Evolutionary conservation across 2,113 vertebrate species (phyloP).

Genomic region (Callionymus lyra): DNA sequence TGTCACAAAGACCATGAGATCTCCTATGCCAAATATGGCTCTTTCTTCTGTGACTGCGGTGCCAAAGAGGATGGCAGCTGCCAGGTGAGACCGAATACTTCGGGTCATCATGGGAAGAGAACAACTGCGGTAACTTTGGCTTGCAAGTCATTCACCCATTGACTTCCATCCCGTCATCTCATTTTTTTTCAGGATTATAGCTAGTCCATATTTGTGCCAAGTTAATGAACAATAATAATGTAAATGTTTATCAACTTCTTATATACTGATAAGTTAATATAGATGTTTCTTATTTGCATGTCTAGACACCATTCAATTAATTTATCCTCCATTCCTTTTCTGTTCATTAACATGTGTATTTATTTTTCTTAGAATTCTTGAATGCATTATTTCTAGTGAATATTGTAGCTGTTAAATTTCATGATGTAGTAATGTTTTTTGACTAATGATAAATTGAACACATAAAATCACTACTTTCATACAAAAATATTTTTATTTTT

Average conservation of each 20-base stretch:
- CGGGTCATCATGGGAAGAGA: slow-evolving; percentile 74
- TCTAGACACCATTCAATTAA: too few species aligned
- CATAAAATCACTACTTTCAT: too few species aligned
- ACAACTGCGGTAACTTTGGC: slow-evolving; percentile 76
- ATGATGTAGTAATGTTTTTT: too few species aligned
- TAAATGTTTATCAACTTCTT: slow-evolving; percentile 13
- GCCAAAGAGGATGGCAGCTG: slow-evolving; percentile 99
- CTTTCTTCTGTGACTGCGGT: slow-evolving; percentile 99
- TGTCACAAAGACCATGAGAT: slow-evolving; percentile 99
- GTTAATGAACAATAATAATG: slow-evolving; percentile 21
- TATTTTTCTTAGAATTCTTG: too few species aligned
- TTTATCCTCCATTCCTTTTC: too few species aligned
- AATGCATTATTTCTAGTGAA: too few species aligned
- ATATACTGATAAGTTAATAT: slow-evolving; percentile 28
- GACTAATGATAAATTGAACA: too few species aligned
- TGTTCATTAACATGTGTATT: too few species aligned
- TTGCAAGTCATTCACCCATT: slow-evolving; percentile 71
- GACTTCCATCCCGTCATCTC: slow-evolving; percentile 64
- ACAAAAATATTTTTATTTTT: too few species aligned
- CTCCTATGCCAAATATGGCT: slow-evolving; percentile 98
- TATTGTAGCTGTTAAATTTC: not conserved
- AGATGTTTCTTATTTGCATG: slow-evolving; percentile 34
- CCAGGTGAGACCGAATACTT: slow-evolving; percentile 84
- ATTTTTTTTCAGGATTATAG: slow-evolving; percentile 52
- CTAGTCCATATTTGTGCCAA: slow-evolving; percentile 39